phyloP scores from a whole-genome alignment of 2,113 vertebrate species.

The Crypturellus undulatus region DNA sequence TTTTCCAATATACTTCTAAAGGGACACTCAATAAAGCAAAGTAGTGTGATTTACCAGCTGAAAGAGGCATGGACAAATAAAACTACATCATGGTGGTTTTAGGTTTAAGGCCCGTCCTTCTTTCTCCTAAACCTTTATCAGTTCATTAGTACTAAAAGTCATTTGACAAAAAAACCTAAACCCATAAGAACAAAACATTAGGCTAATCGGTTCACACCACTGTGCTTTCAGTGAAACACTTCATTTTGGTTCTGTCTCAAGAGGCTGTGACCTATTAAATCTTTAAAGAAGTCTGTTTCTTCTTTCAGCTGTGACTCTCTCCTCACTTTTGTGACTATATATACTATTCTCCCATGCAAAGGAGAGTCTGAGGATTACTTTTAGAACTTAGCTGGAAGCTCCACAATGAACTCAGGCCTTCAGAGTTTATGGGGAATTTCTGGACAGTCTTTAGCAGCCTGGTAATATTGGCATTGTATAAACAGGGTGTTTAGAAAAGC shows the following conservation, averaged over 20 bases:
- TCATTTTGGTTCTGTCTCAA: not conserved
- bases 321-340: not conserved
- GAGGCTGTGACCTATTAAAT: not conserved
- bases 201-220: not conserved
- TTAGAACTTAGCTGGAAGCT: not conserved
- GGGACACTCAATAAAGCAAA: conserved; percentile 63
- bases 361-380: not conserved
- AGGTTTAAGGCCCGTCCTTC: not conserved
- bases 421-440: not conserved
- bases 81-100: not conserved
- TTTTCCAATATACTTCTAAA: conserved; percentile 69
- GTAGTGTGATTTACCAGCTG: conserved; percentile 65
- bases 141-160: not conserved
- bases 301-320: not conserved
- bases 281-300: not conserved
- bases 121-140: not conserved
- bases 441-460: not conserved
- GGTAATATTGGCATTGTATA: not conserved
- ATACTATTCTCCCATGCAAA: not conserved
- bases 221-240: not conserved
- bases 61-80: conserved; percentile 55
- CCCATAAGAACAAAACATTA: not conserved
- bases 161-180: not conserved
- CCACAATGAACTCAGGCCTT: not conserved
- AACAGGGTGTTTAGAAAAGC: not conserved